Percentiles rank a stretch among this genome's conserved stretches.
Evolutionary conservation across 1,140 invertebrate genomes (phyloP).

Genomic region (Drosophila baimaii): DNA sequence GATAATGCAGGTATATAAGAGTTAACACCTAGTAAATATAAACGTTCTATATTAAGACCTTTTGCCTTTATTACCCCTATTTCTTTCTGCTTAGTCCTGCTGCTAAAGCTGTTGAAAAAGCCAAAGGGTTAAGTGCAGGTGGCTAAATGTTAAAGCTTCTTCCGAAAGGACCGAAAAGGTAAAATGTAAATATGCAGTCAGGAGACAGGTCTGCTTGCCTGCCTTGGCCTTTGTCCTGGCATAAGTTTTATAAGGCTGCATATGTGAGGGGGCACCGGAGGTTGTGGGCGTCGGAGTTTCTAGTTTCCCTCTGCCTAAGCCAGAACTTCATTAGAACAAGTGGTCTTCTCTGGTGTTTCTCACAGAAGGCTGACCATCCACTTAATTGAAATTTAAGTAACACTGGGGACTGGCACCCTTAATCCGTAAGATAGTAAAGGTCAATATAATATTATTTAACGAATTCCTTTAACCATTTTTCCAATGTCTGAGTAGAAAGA

Average conservation of each 20-base stretch:
- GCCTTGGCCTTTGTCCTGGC: conserved; percentile 17
- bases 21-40: background rate
- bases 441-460: background rate
- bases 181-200: conserved; percentile 48
- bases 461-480: background rate
- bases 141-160: conserved; percentile 44
- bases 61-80: background rate
- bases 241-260: conserved; percentile 27
- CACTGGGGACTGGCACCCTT: background rate
- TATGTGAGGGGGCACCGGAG: conserved; percentile 23
- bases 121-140: conserved; percentile 58
- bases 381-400: conserved; percentile 73
- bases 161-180: conserved; percentile 15
- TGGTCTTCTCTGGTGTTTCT: conserved; percentile 26
- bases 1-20: no score
- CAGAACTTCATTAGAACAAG: conserved; percentile 73
- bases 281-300: conserved; percentile 17
- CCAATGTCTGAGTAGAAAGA: background rate
- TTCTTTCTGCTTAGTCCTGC: background rate
- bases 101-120: conserved; percentile 9
- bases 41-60: background rate
- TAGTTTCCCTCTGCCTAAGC: conserved; percentile 21
- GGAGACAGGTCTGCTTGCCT: conserved; percentile 10
- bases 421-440: no score
- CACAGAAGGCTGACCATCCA: conserved; percentile 52